These are phyloP conservation scores for Lithodes maja DNA, from an alignment of 2,888 invertebrate genomes.

Conservation along the genomic window DNA sequence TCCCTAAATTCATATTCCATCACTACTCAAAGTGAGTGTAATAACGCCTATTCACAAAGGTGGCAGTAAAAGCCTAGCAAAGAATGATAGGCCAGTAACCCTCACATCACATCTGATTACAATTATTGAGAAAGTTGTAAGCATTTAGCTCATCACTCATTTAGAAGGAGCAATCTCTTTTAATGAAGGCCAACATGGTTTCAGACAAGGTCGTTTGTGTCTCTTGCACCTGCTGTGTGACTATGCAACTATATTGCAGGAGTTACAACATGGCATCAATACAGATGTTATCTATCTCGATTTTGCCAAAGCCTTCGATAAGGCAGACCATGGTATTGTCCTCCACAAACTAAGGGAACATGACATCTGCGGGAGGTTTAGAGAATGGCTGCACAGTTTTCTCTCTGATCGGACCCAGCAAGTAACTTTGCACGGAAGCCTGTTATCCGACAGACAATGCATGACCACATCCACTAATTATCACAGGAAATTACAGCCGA, in stretches of 20 bases:
- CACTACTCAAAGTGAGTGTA: constrained; percentile 8
- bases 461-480: no score
- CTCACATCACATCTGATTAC: neutral
- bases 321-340: no score
- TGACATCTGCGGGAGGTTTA: no score
- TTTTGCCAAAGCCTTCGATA: no score
- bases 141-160: neutral
- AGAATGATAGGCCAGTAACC: neutral
- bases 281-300: no score
- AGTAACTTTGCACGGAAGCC: no score
- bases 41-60: constrained; percentile 15
- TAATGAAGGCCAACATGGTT: neutral
- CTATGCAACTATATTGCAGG: neutral
- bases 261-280: neutral
- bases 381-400: no score
- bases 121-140: neutral
- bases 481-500: no score
- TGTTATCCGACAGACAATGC: no score
- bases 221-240: neutral
- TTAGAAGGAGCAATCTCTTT: neutral
- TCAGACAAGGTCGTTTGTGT: neutral
- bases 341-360: no score
- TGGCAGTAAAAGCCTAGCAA: constrained; percentile 10
- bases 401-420: no score
- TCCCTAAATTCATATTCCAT: constrained; percentile 4